These are phyloP conservation scores for Eremophila alpestris DNA, from an alignment of 2,797 vertebrate species.

Conservation along the genomic window DNA sequence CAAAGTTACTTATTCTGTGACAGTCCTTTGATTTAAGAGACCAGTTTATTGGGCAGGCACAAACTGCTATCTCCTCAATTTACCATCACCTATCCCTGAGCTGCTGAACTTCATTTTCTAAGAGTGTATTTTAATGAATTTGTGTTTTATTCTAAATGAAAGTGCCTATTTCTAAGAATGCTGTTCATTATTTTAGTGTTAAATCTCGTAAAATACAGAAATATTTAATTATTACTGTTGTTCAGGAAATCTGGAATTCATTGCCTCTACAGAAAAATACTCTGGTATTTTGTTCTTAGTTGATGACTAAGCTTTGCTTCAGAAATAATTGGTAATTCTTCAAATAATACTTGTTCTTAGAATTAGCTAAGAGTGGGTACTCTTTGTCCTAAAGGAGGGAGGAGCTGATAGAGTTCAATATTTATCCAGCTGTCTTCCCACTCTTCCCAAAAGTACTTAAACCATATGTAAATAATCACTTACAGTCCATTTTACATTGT, in stretches of 20 bases:
- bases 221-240: not conserved
- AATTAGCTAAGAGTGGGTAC: not conserved
- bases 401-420: not conserved
- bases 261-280: not conserved
- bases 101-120: not conserved
- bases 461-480: not conserved
- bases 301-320: not conserved
- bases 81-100: not conserved
- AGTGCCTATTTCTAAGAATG: not conserved
- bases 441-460: not conserved
- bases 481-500: not conserved
- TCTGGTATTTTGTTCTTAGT: not conserved
- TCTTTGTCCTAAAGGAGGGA: not conserved
- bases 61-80: not conserved
- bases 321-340: not conserved
- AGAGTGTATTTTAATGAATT: not conserved
- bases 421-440: not conserved
- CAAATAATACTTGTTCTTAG: not conserved
- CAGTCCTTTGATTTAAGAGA: not conserved
- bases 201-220: not conserved
- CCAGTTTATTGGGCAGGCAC: not conserved
- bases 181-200: not conserved
- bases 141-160: not conserved
- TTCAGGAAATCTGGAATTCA: not conserved
- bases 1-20: fast-evolving